These are phyloP conservation scores for Neodon shergylaensis DNA, from an alignment of 2,113 vertebrate species.

Conservation along the genomic window DNA sequence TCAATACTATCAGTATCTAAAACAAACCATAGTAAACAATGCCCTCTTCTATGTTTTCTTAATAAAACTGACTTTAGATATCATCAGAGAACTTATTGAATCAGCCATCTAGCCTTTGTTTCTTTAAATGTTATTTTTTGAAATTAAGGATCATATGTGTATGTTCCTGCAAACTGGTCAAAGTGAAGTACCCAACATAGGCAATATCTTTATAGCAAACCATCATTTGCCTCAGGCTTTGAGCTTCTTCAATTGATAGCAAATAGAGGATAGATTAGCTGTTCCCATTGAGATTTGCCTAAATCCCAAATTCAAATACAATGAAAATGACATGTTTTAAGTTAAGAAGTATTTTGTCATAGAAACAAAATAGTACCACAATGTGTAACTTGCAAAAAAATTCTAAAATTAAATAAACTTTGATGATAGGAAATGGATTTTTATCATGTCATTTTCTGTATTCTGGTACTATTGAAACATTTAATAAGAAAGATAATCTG, in stretches of 20 bases:
- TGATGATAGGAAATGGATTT: background rate
- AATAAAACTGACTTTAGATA: background rate
- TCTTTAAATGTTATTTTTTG: background rate
- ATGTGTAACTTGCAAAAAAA: background rate
- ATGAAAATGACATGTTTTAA: background rate
- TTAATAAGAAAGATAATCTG: background rate
- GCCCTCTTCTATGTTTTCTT: background rate
- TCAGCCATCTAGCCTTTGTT: background rate
- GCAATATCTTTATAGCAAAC: background rate
- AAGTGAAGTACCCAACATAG: background rate
- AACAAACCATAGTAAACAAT: background rate
- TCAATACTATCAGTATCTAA: background rate
- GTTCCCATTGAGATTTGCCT: background rate
- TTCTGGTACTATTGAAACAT: background rate
- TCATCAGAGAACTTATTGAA: background rate
- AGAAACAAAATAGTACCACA: background rate
- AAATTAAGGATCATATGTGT: background rate
- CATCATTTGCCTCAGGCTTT: background rate
- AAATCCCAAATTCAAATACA: background rate
- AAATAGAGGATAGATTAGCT: background rate
- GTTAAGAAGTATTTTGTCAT: background rate
- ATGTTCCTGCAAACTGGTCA: background rate
- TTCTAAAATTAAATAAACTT: background rate
- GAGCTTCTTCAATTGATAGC: background rate
- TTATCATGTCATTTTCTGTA: background rate